phyloP scores from a whole-genome alignment of 2,113 vertebrate genomes.

The Sciurus niger region DNA sequence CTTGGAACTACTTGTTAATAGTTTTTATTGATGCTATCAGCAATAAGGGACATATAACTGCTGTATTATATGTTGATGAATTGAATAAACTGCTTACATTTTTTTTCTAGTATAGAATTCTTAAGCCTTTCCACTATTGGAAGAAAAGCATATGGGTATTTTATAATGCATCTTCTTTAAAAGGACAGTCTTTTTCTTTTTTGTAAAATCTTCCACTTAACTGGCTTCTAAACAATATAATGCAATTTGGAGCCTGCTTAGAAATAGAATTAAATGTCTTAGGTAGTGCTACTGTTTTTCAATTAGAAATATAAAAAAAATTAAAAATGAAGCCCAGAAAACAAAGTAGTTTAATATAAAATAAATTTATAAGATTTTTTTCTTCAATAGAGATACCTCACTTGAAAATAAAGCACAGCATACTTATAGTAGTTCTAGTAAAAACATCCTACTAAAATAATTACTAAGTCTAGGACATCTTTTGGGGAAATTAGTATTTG shows the following conservation, averaged over 20 bases:
- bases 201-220: constrained; percentile 74
- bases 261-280: constrained; percentile 75
- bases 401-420: constrained; percentile 90
- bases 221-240: constrained; percentile 72
- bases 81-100: constrained; percentile 66
- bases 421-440: constrained; percentile 84
- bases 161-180: constrained; percentile 80
- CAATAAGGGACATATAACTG: constrained; percentile 79
- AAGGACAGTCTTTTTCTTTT: constrained; percentile 63
- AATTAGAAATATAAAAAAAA: constrained; percentile 81
- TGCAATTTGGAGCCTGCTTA: constrained; percentile 79
- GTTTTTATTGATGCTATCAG: constrained; percentile 79
- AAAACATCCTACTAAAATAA: constrained; percentile 77
- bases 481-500: constrained; percentile 79
- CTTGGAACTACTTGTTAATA: constrained; percentile 81
- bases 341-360: constrained; percentile 82
- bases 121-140: constrained; percentile 77
- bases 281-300: constrained; percentile 81
- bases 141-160: constrained; percentile 76
- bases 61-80: constrained; percentile 78
- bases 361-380: constrained; percentile 79
- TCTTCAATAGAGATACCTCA: constrained; percentile 90
- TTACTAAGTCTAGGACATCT: constrained; percentile 82
- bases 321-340: constrained; percentile 88
- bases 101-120: constrained; percentile 71